phyloP scores from a whole-genome alignment of 2,888 invertebrate genomes.

The Balanococcus diminutus region DNA sequence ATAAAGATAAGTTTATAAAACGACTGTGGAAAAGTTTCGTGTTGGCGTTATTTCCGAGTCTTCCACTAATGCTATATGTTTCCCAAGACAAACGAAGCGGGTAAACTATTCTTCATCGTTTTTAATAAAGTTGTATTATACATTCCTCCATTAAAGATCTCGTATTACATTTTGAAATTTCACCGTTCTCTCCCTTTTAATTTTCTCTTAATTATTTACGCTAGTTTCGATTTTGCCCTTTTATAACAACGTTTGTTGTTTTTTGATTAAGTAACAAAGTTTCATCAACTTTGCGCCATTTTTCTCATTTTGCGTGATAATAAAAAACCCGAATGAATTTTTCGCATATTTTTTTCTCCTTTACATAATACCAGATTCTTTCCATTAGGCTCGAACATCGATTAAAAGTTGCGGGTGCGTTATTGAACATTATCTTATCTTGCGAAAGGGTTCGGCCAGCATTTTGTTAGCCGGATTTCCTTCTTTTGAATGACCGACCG shows the following conservation, averaged over 20 bases:
- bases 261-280: conserved; percentile 33
- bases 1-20: background rate
- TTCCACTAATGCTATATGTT: background rate
- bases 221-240: conserved; percentile 24
- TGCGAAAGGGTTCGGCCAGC: background rate
- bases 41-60: conserved; percentile 16
- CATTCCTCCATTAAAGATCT: conserved; percentile 24
- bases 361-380: no score
- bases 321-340: background rate
- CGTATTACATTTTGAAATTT: conserved; percentile 28
- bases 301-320: background rate
- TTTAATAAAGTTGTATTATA: conserved; percentile 31
- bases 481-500: no score
- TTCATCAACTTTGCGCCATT: conserved; percentile 17
- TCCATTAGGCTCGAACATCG: background rate
- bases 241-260: conserved; percentile 26
- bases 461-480: no score
- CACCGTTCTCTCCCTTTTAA: background rate
- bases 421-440: background rate
- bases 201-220: conserved; percentile 32
- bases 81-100: conserved; percentile 16
- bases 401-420: background rate
- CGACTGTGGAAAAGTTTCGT: background rate
- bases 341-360: background rate
- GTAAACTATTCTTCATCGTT: conserved; percentile 13